Conservation (phyloP, 2,113 vertebrate species). For the Proterorhinus semilunaris region DNA sequence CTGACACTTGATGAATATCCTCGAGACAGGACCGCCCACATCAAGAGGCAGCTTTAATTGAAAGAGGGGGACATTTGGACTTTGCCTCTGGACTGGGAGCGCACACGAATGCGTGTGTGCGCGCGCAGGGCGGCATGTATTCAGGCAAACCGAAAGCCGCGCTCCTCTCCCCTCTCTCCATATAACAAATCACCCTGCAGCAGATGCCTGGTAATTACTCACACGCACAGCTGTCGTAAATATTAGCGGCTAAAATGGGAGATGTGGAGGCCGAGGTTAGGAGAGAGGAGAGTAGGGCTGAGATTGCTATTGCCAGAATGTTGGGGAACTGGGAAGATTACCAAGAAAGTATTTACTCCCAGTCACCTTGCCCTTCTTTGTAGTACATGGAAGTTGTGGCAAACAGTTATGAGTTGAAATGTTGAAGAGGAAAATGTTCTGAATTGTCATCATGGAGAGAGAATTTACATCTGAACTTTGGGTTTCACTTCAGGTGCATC, state of each 20-base stretch:
- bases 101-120: neutral
- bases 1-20: constrained; percentile 72
- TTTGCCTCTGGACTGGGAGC: constrained; percentile 44
- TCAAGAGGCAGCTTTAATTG: constrained; percentile 72
- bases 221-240: constrained; percentile 55
- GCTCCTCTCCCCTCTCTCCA: constrained; percentile 40
- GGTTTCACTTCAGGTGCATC: neutral
- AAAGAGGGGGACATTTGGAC: constrained; percentile 69
- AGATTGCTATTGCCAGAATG: neutral
- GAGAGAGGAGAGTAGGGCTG: constrained; percentile 23
- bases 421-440: no score
- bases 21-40: constrained; percentile 65
- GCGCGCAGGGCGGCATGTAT: neutral
- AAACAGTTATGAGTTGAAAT: no score
- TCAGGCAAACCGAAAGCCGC: constrained; percentile 40
- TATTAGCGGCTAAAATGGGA: constrained; percentile 60
- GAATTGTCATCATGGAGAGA: no score
- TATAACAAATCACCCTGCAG: constrained; percentile 71
- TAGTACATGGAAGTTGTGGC: no score
- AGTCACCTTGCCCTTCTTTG: no score
- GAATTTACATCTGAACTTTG: neutral
- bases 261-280: constrained; percentile 10
- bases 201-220: constrained; percentile 73
- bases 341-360: neutral
- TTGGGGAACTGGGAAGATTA: neutral